Percentiles rank a stretch among this genome's conserved stretches.
Evolutionary conservation across 2,797 vertebrate species (phyloP).

Genomic region (Pantherophis vulpinus): DNA sequence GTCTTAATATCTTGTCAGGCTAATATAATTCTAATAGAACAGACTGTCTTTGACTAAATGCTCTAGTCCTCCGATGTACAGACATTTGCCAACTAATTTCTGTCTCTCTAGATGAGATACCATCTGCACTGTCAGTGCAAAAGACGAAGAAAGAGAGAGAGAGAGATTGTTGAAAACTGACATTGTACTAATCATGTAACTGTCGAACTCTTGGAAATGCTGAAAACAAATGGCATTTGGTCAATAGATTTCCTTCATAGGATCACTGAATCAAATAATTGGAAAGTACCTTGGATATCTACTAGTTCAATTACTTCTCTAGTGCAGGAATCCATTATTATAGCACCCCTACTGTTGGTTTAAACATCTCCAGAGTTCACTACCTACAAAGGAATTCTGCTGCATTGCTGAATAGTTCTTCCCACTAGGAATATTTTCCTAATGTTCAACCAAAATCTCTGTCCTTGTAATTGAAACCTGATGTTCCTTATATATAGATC

Average conservation of each 20-base stretch:
- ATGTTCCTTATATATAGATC: background rate
- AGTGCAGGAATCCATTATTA: background rate
- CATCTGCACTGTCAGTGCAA: slow-evolving; percentile 7
- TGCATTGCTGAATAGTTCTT: slow-evolving; percentile 1
- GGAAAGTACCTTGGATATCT: background rate
- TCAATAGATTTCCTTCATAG: background rate
- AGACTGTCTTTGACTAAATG: slow-evolving; percentile 15
- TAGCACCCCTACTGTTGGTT: background rate
- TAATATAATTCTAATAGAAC: slow-evolving; percentile 1
- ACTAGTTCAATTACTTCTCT: background rate
- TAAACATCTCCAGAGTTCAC: background rate
- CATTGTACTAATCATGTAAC: slow-evolving; percentile 5
- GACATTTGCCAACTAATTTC: slow-evolving; percentile 27
- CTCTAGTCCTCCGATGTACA: background rate
- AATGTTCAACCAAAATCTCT: background rate
- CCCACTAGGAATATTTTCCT: background rate
- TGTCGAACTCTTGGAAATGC: slow-evolving; percentile 27
- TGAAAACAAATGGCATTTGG: background rate
- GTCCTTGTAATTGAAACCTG: background rate
- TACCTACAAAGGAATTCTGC: background rate
- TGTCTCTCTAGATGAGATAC: slow-evolving; percentile 27
- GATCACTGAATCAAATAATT: background rate
- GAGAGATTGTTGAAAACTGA: slow-evolving; percentile 22
- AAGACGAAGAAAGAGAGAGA: background rate
- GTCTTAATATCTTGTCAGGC: background rate